Conservation (phyloP, 2,888 invertebrate genomes). For the Erpobdella octoculata region DNA sequence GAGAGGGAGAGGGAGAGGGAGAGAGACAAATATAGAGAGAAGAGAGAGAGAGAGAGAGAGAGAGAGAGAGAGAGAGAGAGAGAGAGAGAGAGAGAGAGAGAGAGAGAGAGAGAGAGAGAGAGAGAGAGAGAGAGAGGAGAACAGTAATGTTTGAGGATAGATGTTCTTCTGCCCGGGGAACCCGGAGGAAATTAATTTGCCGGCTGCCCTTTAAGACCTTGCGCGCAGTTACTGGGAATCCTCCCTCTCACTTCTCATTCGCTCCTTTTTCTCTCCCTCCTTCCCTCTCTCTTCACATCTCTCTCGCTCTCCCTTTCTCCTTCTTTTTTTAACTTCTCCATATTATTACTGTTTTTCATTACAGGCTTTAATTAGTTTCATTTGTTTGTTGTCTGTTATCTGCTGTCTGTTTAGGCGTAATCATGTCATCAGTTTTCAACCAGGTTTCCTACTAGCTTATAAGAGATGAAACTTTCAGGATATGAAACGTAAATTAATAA, state of each 20-base stretch:
- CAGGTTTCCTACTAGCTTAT: no score
- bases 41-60: constrained; percentile 9
- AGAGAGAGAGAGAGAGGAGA: constrained; percentile 18
- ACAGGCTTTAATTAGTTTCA: no score
- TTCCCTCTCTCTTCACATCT: not conserved
- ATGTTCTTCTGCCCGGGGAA: not conserved
- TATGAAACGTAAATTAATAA: no score
- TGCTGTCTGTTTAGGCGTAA: no score
- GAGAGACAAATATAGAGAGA: not conserved
- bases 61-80: constrained; percentile 23
- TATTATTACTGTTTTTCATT: no score
- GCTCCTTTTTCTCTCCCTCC: not conserved
- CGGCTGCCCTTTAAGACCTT: constrained; percentile 1
- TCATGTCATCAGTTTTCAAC: no score
- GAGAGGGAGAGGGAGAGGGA: not conserved
- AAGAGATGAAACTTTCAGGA: no score
- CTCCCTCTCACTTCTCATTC: not conserved
- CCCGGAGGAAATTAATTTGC: not conserved
- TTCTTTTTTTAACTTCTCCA: no score
- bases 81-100: not conserved
- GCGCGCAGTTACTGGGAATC: not conserved
- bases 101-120: constrained; percentile 9
- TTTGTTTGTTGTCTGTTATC: no score
- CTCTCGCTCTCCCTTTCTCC: not conserved
- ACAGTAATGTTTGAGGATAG: constrained; percentile 4